Percentiles rank a stretch among this genome's conserved stretches.
These are phyloP conservation scores for Orchesella flavescens DNA, from an alignment of 2,888 invertebrate species.

Conservation along the genomic window DNA sequence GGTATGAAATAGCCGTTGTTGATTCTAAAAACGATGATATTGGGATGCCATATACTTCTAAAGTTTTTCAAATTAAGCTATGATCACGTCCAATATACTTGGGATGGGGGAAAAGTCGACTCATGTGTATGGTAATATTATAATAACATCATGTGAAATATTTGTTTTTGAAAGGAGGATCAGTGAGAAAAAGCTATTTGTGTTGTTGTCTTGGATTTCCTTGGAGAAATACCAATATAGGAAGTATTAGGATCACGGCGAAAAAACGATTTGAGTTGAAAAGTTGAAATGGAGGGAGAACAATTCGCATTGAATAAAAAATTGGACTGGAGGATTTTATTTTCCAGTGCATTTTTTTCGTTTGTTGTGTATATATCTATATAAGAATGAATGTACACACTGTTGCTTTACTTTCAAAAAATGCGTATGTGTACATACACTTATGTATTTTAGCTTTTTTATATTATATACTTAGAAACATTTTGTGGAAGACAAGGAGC, in stretches of 20 bases:
- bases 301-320: background rate
- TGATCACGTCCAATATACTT: no score
- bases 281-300: background rate
- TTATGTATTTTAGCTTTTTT: background rate
- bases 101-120: no score
- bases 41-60: no score
- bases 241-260: background rate
- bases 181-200: background rate
- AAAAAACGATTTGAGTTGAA: no score
- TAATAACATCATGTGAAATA: constrained; percentile 5
- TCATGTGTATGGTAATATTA: no score
- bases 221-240: constrained; percentile 9
- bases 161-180: constrained; percentile 13
- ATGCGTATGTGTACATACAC: no score
- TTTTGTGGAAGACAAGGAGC: background rate
- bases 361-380: background rate
- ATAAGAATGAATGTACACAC: background rate
- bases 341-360: no score
- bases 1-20: no score
- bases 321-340: background rate
- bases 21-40: no score
- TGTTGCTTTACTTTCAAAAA: constrained; percentile 5
- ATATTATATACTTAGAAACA: background rate
- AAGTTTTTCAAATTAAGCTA: no score
- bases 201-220: background rate